Percentiles rank a stretch among this genome's conserved stretches.
Evolutionary conservation across 2,113 vertebrate species (phyloP).

Genomic region (Synchiropus splendidus): DNA sequence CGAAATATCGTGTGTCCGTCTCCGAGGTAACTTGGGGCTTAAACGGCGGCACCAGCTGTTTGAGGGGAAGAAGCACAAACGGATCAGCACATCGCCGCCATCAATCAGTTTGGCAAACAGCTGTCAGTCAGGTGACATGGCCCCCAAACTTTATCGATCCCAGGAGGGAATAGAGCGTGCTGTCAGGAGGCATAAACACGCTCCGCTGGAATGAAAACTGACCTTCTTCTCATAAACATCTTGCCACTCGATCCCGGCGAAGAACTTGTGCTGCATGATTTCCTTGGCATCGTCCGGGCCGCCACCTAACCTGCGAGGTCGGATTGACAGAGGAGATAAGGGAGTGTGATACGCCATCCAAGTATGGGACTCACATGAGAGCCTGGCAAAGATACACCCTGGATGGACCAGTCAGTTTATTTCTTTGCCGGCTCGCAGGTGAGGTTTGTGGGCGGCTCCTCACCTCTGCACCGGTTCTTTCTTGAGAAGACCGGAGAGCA

Average conservation of each 20-base stretch:
- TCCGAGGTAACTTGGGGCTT: constrained; percentile 93
- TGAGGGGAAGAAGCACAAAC: constrained; percentile 22
- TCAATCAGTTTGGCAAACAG: constrained; percentile 28
- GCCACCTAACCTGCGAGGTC: constrained; percentile 80
- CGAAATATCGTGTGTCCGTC: constrained; percentile 89
- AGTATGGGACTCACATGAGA: too few relatives aligned
- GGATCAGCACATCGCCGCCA: constrained; percentile 31
- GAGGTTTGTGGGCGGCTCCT: background rate
- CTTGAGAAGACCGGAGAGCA: constrained; percentile 83
- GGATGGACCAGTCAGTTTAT: too few relatives aligned
- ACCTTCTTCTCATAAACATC: constrained; percentile 97
- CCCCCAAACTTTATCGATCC: constrained; percentile 2
- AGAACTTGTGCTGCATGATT: constrained; percentile 97
- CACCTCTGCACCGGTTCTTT: constrained; percentile 88
- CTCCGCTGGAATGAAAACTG: constrained; percentile 13
- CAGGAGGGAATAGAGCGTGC: too few relatives aligned
- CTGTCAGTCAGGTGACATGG: constrained; percentile 22
- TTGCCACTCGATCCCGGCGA: constrained; percentile 87
- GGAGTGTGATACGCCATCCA: too few relatives aligned
- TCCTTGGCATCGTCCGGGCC: constrained; percentile 93
- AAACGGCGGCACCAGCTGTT: constrained; percentile 83
- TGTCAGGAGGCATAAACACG: background rate
- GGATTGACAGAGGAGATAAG: too few relatives aligned
- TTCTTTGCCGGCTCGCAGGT: too few relatives aligned
- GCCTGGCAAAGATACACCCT: too few relatives aligned